phyloP scores from a whole-genome alignment of 2,113 vertebrate genomes.

The Sardina pilchardus region DNA sequence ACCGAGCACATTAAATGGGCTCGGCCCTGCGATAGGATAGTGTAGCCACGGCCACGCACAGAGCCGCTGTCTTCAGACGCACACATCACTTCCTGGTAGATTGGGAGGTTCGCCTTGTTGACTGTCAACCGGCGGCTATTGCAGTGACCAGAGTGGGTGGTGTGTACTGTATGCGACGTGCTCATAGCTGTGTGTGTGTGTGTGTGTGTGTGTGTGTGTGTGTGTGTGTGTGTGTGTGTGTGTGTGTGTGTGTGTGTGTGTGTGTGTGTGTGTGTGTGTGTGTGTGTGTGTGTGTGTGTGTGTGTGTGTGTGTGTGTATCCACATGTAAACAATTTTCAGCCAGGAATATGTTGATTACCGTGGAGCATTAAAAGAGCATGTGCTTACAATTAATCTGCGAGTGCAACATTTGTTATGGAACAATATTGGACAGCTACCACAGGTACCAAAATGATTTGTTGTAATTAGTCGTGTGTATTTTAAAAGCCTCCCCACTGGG shows the following conservation, averaged over 20 bases:
- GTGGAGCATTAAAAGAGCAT: too few relatives aligned
- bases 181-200: constrained; percentile 1
- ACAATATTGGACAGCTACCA: background rate
- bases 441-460: background rate
- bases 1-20: constrained; percentile 1
- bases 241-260: background rate
- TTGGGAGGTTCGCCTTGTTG: background rate
- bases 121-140: background rate
- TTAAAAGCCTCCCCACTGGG: background rate
- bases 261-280: background rate
- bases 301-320: background rate
- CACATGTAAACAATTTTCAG: background rate
- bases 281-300: too few relatives aligned
- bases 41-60: background rate
- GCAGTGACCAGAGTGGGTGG: background rate
- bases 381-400: too few relatives aligned
- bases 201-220: background rate
- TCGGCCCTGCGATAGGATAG: background rate
- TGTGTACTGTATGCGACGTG: background rate
- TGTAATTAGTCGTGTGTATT: background rate
- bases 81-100: background rate
- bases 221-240: background rate
- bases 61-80: background rate
- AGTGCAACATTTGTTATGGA: background rate
- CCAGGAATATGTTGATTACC: too few relatives aligned